Percentiles rank a stretch among this genome's conserved stretches.
Conservation (phyloP, 1,140 invertebrate genomes). For the Ceratina australensis region DNA sequence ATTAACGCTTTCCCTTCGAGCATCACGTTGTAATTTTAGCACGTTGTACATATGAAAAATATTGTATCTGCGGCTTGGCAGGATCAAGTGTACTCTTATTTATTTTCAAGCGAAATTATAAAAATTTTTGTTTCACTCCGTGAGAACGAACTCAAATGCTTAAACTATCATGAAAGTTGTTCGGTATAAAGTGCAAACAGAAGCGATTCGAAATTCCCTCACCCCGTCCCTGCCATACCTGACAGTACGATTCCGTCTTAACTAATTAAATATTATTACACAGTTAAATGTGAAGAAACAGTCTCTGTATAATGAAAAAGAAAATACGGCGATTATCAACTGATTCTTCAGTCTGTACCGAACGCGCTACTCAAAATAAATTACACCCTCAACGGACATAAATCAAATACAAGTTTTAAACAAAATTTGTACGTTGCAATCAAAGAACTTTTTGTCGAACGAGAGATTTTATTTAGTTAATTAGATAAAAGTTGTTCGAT, state of each 20-base stretch:
- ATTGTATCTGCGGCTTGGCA: constrained; percentile 1
- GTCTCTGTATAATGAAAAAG: constrained; percentile 44
- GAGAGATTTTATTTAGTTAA: no score
- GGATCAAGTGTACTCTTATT: constrained; percentile 1
- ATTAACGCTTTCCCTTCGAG: background rate
- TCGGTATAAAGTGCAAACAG: constrained; percentile 43
- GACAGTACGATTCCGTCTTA: constrained; percentile 4
- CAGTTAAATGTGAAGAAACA: constrained; percentile 47
- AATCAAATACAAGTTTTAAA: background rate
- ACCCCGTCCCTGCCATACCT: background rate
- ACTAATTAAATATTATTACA: constrained; percentile 47
- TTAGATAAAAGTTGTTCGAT: no score
- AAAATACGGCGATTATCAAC: constrained; percentile 51
- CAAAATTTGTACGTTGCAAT: no score
- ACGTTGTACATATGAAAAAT: background rate
- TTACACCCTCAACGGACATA: background rate
- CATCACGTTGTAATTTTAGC: background rate
- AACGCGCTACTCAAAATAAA: constrained; percentile 15
- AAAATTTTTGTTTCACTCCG: background rate
- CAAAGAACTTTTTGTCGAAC: no score
- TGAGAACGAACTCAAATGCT: background rate
- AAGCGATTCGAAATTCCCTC: constrained; percentile 20
- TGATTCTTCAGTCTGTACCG: constrained; percentile 37
- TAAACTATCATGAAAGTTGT: background rate
- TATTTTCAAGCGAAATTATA: constrained; percentile 9